These are phyloP conservation scores for Shargacucullia verbasci DNA, from an alignment of 2,888 invertebrate species.

Conservation along the genomic window DNA sequence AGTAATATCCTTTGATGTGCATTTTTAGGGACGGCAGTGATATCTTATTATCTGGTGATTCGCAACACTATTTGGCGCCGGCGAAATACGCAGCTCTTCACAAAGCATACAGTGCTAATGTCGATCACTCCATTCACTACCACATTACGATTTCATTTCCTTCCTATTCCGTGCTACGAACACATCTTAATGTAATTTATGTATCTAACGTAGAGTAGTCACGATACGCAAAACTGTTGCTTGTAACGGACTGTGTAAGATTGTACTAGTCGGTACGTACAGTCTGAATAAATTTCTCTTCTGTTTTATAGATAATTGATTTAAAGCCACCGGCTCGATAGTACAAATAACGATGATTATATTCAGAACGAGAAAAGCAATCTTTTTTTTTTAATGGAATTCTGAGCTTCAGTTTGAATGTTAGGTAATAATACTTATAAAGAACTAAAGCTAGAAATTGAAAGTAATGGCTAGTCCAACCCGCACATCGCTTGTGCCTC, in stretches of 20 bases:
- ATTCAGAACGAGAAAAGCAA: not conserved
- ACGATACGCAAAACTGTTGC: slow-evolving; percentile 46
- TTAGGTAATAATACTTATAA: no score
- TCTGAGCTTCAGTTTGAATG: no score
- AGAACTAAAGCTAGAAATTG: slow-evolving; percentile 47
- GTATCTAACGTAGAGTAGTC: slow-evolving; percentile 47
- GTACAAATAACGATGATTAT: slow-evolving; percentile 15
- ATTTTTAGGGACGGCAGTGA: no score
- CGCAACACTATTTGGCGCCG: no score
- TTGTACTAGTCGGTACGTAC: slow-evolving; percentile 15
- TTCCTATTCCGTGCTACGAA: slow-evolving; percentile 10
- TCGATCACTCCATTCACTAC: not conserved
- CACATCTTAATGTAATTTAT: slow-evolving; percentile 48
- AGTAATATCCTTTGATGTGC: no score
- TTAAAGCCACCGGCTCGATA: slow-evolving; percentile 20
- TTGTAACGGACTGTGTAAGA: slow-evolving; percentile 38
- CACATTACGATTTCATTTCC: slow-evolving; percentile 15
- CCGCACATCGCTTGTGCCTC: slow-evolving; percentile 49
- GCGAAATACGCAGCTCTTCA: no score
- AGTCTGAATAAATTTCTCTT: slow-evolving; percentile 21
- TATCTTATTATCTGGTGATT: no score
- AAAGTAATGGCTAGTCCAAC: slow-evolving; percentile 51
- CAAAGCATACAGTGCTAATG: no score
- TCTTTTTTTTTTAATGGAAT: no score
- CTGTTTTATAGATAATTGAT: slow-evolving; percentile 34